Evolutionary conservation across 1,140 invertebrate genomes (phyloP), one percentile per base, ranked within the genome.

Genomic region (Drosophila rhopaloa): DNA sequence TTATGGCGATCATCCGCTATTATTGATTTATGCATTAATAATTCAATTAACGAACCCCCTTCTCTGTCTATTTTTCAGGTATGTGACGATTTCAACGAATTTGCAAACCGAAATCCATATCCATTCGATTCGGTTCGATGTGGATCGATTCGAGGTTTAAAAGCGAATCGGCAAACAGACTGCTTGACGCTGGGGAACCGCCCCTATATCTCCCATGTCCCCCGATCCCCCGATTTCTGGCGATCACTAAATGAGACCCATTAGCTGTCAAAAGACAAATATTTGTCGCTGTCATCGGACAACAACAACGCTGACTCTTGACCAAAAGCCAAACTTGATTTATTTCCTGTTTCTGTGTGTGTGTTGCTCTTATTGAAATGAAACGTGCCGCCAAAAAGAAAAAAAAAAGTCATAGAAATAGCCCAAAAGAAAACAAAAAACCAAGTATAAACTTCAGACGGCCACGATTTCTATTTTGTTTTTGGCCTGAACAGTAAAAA

Each of bases 191-290:
- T 67, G 54, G 44, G 41, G 29, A 27, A 46, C 57, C 76, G 57
- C 61, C 41, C 29, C 70, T 16, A 35, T 14, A 41, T 24, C 35
- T 27, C 8, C 59, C 16, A 61, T 24, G 47, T 5, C 29, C 14
- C 43, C 29, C 16, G 38, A 38, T 19, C 46, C 38, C 10, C 27
- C 27, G 5, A 29, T 51, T 43, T 61, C 56, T 60, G 67, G 46
- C 48, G 81, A 77, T 79, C 81, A 62, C 75, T 55, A 73, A 86
- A 79, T 88, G 83, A 83, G 83, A 37, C 57, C 84, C 84, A 89
- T 86, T 88, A 88, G 84, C 83, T 88, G 83, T 77, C 84, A 77
- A 89, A 80, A 88, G 79, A 48, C 83, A 88, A 86, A 88, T 88
- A 88, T 88, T 88, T 88, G 80, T 80, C 63, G 73, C 56, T 83